Percentiles rank a stretch among this genome's conserved stretches.
Conservation (phyloP, 2,888 invertebrate genomes). For the Agrilus cyanescens region DNA sequence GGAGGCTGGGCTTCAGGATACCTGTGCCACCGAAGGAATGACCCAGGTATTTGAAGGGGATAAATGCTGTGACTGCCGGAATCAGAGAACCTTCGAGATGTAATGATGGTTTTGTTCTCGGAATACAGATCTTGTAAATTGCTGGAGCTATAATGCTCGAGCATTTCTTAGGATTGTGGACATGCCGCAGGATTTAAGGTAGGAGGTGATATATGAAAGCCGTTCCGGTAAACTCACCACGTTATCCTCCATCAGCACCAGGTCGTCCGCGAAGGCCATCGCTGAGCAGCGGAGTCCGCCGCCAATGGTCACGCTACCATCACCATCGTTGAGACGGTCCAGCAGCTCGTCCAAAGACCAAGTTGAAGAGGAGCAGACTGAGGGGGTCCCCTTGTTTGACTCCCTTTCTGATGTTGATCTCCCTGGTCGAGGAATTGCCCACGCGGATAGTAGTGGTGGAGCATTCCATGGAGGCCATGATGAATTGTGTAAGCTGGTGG, state of each 20-base stretch:
- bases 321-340: background rate
- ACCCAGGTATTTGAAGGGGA: too few species aligned
- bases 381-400: conserved; percentile 13
- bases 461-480: conserved; percentile 4
- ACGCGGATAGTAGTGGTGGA: conserved; percentile 5
- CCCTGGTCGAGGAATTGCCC: background rate
- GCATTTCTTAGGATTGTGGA: background rate
- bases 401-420: conserved; percentile 6
- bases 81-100: background rate
- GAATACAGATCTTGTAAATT: background rate
- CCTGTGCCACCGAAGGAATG: background rate
- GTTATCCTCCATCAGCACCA: conserved; percentile 4
- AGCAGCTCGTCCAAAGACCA: conserved; percentile 9
- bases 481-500: background rate
- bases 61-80: background rate
- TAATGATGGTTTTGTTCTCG: background rate
- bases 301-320: conserved; percentile 1
- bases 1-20: background rate
- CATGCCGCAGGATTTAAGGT: background rate
- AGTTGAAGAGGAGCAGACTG: conserved; percentile 9
- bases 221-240: background rate
- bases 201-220: background rate
- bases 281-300: background rate
- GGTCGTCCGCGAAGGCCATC: conserved; percentile 12
- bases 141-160: background rate